Percentiles rank a stretch among this genome's conserved stretches.
These are phyloP conservation scores for Chymomyza caudatula DNA, from an alignment of 2,888 invertebrate genomes.

Conservation along the genomic window DNA sequence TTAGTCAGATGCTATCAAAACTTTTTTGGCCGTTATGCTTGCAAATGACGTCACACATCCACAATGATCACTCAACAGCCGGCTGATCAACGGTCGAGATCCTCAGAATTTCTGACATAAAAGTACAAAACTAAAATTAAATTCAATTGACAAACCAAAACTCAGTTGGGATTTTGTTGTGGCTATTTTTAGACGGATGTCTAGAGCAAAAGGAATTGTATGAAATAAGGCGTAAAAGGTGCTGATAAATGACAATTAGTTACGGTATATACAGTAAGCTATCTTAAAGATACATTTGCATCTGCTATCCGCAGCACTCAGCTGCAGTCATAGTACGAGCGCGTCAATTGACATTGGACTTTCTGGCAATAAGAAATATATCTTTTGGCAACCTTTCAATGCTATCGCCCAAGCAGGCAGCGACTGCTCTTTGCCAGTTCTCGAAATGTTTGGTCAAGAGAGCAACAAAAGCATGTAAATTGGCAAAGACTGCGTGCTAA, in stretches of 20 bases:
- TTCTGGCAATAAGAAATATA: conserved; percentile 16
- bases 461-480: neutral
- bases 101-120: conserved; percentile 7
- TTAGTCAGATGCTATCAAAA: neutral
- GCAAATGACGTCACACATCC: conserved; percentile 55
- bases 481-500: neutral
- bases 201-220: neutral
- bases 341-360: conserved; percentile 24
- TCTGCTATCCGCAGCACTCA: neutral
- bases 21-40: conserved; percentile 6
- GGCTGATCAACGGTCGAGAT: conserved; percentile 45
- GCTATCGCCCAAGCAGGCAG: conserved; percentile 26
- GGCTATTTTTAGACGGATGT: neutral
- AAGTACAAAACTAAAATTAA: conserved; percentile 25
- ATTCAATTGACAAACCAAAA: conserved; percentile 27
- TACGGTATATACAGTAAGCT: neutral
- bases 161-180: neutral
- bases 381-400: conserved; percentile 62
- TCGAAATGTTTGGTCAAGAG: neutral
- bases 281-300: neutral
- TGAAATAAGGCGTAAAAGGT: conserved; percentile 15
- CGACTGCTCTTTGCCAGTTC: no score
- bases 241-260: conserved; percentile 62
- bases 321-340: neutral
- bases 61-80: conserved; percentile 51